A percentile compares a stretch with the other conserved stretches of the same genome.
phyloP scores from a whole-genome alignment of 1,140 invertebrate species.

The Caenorhabditis remanei region DNA sequence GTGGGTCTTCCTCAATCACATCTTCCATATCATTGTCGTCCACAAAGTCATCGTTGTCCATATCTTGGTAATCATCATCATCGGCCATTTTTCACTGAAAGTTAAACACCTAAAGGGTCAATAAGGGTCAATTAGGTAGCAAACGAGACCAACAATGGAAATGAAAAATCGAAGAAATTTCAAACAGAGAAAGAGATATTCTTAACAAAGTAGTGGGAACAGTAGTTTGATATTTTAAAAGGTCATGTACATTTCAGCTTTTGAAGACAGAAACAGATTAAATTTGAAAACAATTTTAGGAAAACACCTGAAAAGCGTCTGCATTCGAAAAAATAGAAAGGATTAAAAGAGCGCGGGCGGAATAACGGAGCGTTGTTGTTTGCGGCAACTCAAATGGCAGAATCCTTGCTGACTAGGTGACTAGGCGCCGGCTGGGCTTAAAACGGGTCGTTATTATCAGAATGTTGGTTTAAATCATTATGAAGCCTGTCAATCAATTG shows the following conservation, averaged over 20 bases:
- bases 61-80: slow-evolving; percentile 71
- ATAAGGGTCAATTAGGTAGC: not conserved
- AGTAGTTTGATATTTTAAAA: no score
- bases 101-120: not conserved
- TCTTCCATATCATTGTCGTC: slow-evolving; percentile 75
- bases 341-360: not conserved
- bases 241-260: no score
- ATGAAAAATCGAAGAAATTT: not conserved
- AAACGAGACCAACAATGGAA: not conserved
- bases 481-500: no score
- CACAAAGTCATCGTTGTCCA: slow-evolving; percentile 70
- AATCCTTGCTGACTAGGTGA: no score
- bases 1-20: slow-evolving; percentile 66
- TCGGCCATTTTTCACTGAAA: slow-evolving; percentile 65
- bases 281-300: no score
- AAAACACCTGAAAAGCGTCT: not conserved
- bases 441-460: no score
- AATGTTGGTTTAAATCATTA: no score
- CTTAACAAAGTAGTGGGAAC: no score
- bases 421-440: no score
- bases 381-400: not conserved
- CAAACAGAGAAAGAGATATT: not conserved
- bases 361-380: not conserved
- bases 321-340: not conserved
- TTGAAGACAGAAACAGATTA: no score